Evolutionary conservation across 2,113 vertebrate genomes (phyloP).

Genomic region (Callaeas wilsoni): DNA sequence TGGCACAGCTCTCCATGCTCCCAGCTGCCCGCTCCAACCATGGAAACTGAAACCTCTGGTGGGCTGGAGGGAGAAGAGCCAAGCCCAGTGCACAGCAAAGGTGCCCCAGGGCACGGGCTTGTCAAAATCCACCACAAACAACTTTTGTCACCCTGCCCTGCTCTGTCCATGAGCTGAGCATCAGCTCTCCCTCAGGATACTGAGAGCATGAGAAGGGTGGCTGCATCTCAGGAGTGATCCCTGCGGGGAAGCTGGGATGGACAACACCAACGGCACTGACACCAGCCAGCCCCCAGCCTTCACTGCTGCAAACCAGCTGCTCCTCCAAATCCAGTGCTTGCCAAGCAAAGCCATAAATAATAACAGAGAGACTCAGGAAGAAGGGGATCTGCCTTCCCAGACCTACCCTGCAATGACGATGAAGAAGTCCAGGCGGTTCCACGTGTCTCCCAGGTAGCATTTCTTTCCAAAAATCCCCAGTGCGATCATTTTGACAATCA

Average conservation of each 20-base stretch:
- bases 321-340: background rate
- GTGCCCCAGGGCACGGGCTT: background rate
- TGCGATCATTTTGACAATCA: slow-evolving; percentile 98
- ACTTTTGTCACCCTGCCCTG: background rate
- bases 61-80: background rate
- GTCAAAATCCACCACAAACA: background rate
- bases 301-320: background rate
- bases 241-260: background rate
- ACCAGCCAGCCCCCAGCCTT: background rate
- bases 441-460: slow-evolving; percentile 97
- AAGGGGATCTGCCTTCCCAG: accelerated
- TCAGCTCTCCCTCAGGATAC: background rate
- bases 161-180: background rate
- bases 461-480: slow-evolving; percentile 97
- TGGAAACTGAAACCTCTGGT: background rate
- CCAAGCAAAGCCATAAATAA: background rate
- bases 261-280: accelerated
- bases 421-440: slow-evolving; percentile 98
- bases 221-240: background rate
- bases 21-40: background rate
- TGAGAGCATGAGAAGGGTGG: accelerated
- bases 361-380: background rate
- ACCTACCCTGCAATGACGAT: slow-evolving; percentile 95
- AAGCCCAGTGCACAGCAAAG: accelerated
- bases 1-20: background rate